Conservation (phyloP, 2,888 invertebrate genomes). For the Papilio gigon region DNA sequence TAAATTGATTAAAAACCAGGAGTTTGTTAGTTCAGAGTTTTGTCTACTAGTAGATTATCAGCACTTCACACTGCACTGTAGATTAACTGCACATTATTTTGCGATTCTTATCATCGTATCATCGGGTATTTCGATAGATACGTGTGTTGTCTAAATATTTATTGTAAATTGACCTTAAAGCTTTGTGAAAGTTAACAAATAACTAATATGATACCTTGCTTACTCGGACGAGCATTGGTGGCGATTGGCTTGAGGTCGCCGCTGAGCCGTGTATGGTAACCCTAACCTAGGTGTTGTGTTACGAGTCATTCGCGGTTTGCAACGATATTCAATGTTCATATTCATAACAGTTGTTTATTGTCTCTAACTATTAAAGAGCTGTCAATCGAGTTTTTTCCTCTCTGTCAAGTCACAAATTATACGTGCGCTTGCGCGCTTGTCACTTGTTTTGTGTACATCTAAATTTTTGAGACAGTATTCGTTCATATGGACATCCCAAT, state of each 20-base stretch:
- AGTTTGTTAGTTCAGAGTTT: neutral
- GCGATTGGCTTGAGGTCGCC: constrained; percentile 60
- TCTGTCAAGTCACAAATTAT: neutral
- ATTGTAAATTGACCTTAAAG: constrained; percentile 18
- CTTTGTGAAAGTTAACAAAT: constrained; percentile 29
- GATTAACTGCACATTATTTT: neutral
- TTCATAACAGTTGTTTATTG: constrained; percentile 51
- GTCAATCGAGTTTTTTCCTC: neutral
- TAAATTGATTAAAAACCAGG: no score
- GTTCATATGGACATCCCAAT: no score
- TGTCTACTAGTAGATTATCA: neutral
- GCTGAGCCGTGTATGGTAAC: constrained; percentile 65
- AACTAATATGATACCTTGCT: constrained; percentile 22
- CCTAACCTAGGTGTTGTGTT: constrained; percentile 58
- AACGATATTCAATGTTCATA: constrained; percentile 65
- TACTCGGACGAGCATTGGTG: constrained; percentile 18
- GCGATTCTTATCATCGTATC: neutral
- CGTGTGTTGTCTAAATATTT: constrained; percentile 33
- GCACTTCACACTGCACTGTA: no score
- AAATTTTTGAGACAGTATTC: neutral
- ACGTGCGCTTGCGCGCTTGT: neutral
- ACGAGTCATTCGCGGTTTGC: constrained; percentile 62
- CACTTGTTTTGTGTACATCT: neutral
- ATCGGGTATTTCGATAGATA: neutral
- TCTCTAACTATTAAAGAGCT: constrained; percentile 6